phyloP scores from a whole-genome alignment of 2,888 invertebrate genomes.

The Lepidochrysops patricia region DNA sequence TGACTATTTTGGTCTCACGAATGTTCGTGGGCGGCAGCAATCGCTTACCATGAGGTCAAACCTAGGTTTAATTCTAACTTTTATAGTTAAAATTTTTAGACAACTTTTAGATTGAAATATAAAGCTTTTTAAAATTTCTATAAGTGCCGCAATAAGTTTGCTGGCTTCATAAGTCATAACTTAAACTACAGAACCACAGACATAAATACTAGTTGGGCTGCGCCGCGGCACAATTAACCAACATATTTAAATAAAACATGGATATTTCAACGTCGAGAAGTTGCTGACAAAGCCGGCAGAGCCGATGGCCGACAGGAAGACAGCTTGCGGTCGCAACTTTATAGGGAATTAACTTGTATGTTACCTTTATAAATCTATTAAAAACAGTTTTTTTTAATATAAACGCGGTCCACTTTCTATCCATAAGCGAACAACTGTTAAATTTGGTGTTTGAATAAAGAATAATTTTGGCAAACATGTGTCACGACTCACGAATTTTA shows the following conservation, averaged over 20 bases:
- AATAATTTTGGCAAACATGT: no score
- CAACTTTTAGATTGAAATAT: no score
- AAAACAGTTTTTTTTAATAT: background rate
- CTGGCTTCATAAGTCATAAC: background rate
- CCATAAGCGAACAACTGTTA: no score
- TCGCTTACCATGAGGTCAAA: no score
- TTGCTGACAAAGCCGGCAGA: constrained; percentile 14
- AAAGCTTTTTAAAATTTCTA: no score
- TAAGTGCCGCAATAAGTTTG: background rate
- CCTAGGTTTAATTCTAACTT: no score
- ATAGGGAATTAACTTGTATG: background rate
- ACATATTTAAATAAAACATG: constrained; percentile 16
- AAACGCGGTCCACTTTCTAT: no score
- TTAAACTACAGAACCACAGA: background rate
- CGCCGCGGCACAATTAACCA: constrained; percentile 2
- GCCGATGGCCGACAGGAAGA: constrained; percentile 12
- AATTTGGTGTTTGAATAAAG: no score
- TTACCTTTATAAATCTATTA: background rate
- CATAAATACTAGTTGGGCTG: background rate
- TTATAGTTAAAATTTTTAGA: no score
- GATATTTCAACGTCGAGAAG: constrained; percentile 15
- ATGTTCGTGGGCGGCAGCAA: no score
- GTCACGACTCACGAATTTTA: no score
- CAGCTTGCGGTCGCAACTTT: background rate
- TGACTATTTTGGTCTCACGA: no score